phyloP scores from a whole-genome alignment of 1,140 invertebrate genomes.

The Drosophila ironensis region DNA sequence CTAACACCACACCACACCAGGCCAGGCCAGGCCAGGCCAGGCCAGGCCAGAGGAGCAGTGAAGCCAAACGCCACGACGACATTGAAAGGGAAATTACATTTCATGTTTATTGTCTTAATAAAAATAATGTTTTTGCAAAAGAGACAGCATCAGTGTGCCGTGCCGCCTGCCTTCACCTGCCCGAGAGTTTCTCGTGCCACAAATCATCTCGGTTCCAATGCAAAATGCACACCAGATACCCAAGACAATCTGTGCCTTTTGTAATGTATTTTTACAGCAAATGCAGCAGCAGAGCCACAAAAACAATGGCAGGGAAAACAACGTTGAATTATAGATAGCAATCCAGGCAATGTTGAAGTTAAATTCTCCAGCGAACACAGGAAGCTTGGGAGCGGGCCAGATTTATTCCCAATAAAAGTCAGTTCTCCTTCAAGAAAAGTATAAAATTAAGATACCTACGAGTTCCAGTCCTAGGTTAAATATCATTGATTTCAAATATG shows the following conservation, averaged over 20 bases:
- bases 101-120: conserved; percentile 79
- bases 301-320: background rate
- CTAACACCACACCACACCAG: too few species aligned
- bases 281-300: conserved; percentile 12
- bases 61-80: conserved; percentile 40
- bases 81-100: conserved; percentile 80
- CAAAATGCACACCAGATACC: conserved; percentile 31
- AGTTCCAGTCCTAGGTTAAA: too few species aligned
- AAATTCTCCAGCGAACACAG: conserved; percentile 5
- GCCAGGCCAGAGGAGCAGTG: too few species aligned
- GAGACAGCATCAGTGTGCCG: background rate
- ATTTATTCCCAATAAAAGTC: conserved; percentile 14
- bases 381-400: background rate
- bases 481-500: too few species aligned
- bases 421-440: too few species aligned
- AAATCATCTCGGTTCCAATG: conserved; percentile 41
- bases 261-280: conserved; percentile 38
- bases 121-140: conserved; percentile 66
- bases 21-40: too few species aligned
- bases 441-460: too few species aligned
- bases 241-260: conserved; percentile 36
- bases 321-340: conserved; percentile 29
- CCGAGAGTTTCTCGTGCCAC: background rate
- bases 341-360: conserved; percentile 30
- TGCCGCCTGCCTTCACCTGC: background rate